Base-by-base conservation (phyloP, 2,888 invertebrate genomes). In the Oegoconia quadripuncta region DNA sequence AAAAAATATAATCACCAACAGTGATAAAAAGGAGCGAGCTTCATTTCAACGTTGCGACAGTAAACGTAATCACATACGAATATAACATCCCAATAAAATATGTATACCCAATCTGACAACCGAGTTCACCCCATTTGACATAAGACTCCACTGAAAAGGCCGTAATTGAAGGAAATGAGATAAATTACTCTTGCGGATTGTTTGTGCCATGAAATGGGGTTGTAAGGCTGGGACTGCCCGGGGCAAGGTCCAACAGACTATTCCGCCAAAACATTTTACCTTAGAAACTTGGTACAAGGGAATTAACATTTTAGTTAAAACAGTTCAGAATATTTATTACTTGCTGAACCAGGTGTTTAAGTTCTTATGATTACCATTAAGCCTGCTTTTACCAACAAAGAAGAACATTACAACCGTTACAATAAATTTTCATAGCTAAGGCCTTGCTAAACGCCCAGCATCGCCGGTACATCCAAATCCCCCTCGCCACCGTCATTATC, bases 111-210 rank as follows among this genome's bases (percentile, higher is more conserved):
- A 62, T 64, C 62, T 57, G 64, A 63, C 59, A 51, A 49, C 37
- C 40, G 46, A 59, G 48, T 59, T 66, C 67, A 72, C 74, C 76
- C 76, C 59, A 71, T 73, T 70, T 76, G 74, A 74, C 71, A 76
- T 66, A 63, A 60, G 73, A 71, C 62, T 65, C 65, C 59, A 48
- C 59, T 73, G 71, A 75, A 78, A 82, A 79, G 72, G 64, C 54
- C 64, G 65, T 81, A 78, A 80, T 80, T 77, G 78, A 74, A 68
- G 79, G 74, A 80, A 82, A 82, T 79, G 72, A 74, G 73, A 82
- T 74, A 78, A 82, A 80, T 81, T 74, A 76, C 73, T 68, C 57
- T 61, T 69, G 64, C 57, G 62, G 64, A 68, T 68, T 70, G 66
- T 75, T 71, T 61, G 59, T 54, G 44, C 41, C 47, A 43, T 39